Base-by-base conservation (phyloP, 2,113 vertebrate genomes). In the Otocyon megalotis region DNA sequence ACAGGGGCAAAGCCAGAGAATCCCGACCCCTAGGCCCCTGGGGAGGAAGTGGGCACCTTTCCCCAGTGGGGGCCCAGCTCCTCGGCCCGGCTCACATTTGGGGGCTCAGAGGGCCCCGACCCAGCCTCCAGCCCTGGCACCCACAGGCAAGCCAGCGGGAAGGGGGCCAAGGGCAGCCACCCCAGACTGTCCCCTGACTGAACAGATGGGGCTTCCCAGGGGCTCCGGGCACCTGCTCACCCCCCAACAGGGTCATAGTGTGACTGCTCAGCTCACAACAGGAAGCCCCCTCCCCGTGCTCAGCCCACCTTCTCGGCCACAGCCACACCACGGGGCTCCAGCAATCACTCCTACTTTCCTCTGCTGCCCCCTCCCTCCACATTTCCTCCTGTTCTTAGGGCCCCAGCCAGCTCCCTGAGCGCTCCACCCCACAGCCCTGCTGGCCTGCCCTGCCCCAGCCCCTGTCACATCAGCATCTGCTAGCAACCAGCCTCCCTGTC, bases 81-180 rank as follows among this genome's bases (percentile, higher is more conserved):
- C 14, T 37, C 4, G 7, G 14, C 30, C 32, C 28, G 3, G 7
- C 80, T n/a, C 15, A 0, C 9, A 0, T 15, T 4, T 10, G 0
- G 60, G 37, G 13, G 16, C 20, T 30, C 0, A 0, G 16, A n/a
- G 56, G n/a, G n/a, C 56, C 17, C 43, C 11, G 72, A 28, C 14
- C n/a, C 32, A 17, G 22, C 26, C 76, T n/a, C 24, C 32, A 26
- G 53, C 43, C 81, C 48, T 1, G 16, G 48, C 0, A 14, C 30
- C 54, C 14, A 3, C 2, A 13, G 19, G 13, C 79, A 30, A 0
- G 2, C 11, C 10, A 12, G 8, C 24, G 0, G 5, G 72, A 58
- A 63, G 43, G n/a, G 28, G 12, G 17, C n/a, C 7, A 0, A 0
- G 20, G 37, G 28, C 53, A 43, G 43, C 54, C 30, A 17, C 50